A percentile compares a stretch with the other conserved stretches of the same genome.
Conservation (phyloP, 2,888 invertebrate genomes). For the Lepidocyrtoides sp. region DNA sequence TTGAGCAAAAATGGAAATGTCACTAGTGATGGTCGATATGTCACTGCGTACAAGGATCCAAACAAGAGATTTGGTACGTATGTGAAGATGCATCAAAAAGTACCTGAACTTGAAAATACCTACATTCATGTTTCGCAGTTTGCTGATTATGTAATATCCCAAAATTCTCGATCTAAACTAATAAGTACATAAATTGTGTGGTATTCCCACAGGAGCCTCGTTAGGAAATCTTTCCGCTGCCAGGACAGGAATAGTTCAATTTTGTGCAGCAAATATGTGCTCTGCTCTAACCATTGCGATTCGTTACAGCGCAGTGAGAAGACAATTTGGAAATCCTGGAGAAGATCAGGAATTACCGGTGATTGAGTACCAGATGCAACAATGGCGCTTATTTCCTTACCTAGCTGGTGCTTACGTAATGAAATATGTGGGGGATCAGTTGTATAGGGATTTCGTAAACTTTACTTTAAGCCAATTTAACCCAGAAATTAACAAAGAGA, state of each 20-base stretch:
- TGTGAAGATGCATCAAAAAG: not conserved
- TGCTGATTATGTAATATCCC: not conserved
- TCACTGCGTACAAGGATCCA: constrained; percentile 96
- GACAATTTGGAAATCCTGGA: constrained; percentile 84
- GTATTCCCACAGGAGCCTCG: constrained; percentile 73
- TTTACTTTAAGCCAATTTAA: constrained; percentile 82
- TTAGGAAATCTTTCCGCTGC: constrained; percentile 82
- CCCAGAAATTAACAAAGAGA: constrained; percentile 76
- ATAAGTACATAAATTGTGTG: too few species aligned
- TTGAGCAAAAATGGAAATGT: constrained; percentile 97
- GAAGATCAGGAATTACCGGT: constrained; percentile 82
- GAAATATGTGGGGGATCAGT: constrained; percentile 86
- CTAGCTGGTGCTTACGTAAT: constrained; percentile 87
- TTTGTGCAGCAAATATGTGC: constrained; percentile 81
- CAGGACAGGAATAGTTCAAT: constrained; percentile 79
- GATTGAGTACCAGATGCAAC: constrained; percentile 86
- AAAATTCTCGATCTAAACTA: too few species aligned
- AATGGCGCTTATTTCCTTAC: constrained; percentile 88
- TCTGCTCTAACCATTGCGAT: constrained; percentile 87
- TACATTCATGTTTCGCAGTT: not conserved
- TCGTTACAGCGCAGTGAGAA: constrained; percentile 88
- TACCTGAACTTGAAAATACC: not conserved
- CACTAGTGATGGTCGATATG: constrained; percentile 94
- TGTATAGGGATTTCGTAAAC: constrained; percentile 84
- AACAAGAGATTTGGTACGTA: constrained; percentile 91